These are phyloP conservation scores for Cremastobaeus sp. DNA, from an alignment of 2,888 invertebrate species.

Conservation along the genomic window DNA sequence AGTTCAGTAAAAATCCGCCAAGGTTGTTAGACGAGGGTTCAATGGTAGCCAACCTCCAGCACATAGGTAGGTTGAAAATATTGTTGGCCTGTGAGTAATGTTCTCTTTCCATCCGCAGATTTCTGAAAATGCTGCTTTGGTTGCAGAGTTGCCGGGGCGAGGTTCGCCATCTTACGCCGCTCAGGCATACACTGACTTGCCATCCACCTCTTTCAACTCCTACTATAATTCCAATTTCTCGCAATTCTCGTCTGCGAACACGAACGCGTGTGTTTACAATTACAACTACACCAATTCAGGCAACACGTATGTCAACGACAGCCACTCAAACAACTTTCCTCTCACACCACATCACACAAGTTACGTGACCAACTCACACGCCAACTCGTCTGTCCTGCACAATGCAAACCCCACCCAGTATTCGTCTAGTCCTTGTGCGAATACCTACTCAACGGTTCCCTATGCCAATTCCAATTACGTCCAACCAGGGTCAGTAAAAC, in stretches of 20 bases:
- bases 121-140: no score
- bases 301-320: conserved; percentile 63
- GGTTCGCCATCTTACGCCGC: conserved; percentile 72
- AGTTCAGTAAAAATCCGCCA: conserved; percentile 85
- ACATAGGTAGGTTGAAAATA: conserved; percentile 73
- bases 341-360: conserved; percentile 66
- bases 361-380: conserved; percentile 64
- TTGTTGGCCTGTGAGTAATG: no score
- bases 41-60: conserved; percentile 66
- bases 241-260: conserved; percentile 71
- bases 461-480: conserved; percentile 71
- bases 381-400: conserved; percentile 56
- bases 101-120: no score
- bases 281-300: conserved; percentile 73
- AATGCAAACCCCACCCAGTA: conserved; percentile 67
- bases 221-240: conserved; percentile 69
- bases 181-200: conserved; percentile 71
- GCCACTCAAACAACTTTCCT: conserved; percentile 63
- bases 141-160: conserved; percentile 72
- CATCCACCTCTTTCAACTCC: conserved; percentile 72
- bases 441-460: conserved; percentile 70
- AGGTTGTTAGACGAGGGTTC: conserved; percentile 77
- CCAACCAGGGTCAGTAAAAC: conserved; percentile 61
- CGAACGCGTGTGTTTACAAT: conserved; percentile 70
- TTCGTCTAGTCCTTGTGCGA: conserved; percentile 69